A percentile compares a stretch with the other conserved stretches of the same genome.
Evolutionary conservation across 2,113 vertebrate species (phyloP).

Genomic region (Hyperopisus bebe): DNA sequence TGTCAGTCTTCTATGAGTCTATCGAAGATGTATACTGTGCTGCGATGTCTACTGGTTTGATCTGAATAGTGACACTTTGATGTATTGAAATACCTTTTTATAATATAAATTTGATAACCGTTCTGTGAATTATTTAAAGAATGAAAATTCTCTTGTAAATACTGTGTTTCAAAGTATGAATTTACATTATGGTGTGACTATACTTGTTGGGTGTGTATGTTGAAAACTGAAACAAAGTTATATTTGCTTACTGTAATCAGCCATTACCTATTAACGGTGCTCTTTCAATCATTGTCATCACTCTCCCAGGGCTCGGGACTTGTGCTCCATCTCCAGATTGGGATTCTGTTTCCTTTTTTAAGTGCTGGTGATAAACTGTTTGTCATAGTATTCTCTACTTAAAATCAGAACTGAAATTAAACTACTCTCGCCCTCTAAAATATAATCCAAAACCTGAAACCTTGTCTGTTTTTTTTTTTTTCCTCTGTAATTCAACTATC

Average conservation of each 20-base stretch:
- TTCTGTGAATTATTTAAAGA: not conserved
- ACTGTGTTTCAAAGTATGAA: not conserved
- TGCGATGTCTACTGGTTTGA: not conserved
- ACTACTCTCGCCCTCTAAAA: not conserved
- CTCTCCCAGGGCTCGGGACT: not conserved
- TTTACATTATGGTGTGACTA: not conserved
- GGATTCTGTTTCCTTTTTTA: not conserved
- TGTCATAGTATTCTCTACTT: not conserved
- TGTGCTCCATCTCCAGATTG: not conserved
- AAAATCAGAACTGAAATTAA: not conserved
- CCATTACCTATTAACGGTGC: not conserved
- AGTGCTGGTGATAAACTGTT: not conserved
- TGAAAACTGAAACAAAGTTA: not conserved
- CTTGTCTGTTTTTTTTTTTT: not conserved
- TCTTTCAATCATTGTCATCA: not conserved
- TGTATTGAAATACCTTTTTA: not conserved
- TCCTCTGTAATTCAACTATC: not conserved
- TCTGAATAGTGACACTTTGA: not conserved
- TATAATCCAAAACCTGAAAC: not conserved
- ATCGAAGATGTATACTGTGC: not conserved
- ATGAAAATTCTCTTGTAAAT: not conserved
- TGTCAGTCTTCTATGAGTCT: not conserved
- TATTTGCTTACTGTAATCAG: not conserved
- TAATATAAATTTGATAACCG: not conserved
- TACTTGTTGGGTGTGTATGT: not conserved